Base-by-base conservation (phyloP, 2,888 invertebrate species). In the Dicranocentrus wangi region DNA sequence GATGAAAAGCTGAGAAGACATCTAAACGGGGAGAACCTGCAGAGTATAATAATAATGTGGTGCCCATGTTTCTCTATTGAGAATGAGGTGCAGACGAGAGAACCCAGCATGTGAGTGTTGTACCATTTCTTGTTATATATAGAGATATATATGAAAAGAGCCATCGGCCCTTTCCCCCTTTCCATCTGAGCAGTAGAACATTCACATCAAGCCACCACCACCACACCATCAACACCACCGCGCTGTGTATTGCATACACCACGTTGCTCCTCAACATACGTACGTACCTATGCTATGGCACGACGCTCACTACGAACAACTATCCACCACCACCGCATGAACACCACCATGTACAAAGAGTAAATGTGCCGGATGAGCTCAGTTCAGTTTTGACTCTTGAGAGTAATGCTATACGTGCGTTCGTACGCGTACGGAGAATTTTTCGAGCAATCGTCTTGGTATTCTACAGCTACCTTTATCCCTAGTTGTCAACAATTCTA, bases 311-410 rank as follows among this genome's bases (percentile, higher is more conserved):
- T n/a, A n/a, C n/a, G n/a, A n/a, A n/a, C n/a, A n/a, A n/a, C n/a
- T n/a, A n/a, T n/a, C n/a, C n/a, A n/a, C n/a, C n/a, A n/a, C 73
- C 75, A 75, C 42, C 55, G 19, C 70, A n/a, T n/a, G n/a, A n/a
- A n/a, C n/a, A 70, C 28, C 70, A 70, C 32, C 77, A 47, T 78
- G 70, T 27, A 42, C 66, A 66, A 75, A 76, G 76, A 23, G 76
- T 39, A 69, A 69, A 69, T 78, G 69, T 78, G 77, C 77, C 77
- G 77, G 77, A 78, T 32, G 63, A 63, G 77, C 70, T 78, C 70
- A 78, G 77, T 78, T 78, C 61, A 63, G 55, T 70, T 70, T 55
- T 78, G 77, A 78, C 77, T 78, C 77, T 78, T 63, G 77, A 78
- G 77, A 53, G 32, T 53, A 28, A 70, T 47, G 66, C 75, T 61